Conservation (phyloP, 2,797 vertebrate species). For the Natrix natrix region DNA sequence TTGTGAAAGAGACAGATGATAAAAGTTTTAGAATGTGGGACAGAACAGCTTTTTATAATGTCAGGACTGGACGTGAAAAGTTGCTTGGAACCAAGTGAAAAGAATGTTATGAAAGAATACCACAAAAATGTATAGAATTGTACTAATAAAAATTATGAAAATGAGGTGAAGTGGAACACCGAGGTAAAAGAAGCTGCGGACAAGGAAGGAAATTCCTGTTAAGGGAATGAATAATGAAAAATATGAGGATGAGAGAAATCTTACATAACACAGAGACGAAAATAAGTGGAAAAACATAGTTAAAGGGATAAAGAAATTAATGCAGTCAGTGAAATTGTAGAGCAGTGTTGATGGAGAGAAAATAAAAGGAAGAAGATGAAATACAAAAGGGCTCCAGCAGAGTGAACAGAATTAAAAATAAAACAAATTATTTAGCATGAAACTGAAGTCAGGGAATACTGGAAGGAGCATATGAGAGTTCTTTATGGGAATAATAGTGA, state of each 20-base stretch:
- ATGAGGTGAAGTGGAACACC: not conserved
- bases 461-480: not conserved
- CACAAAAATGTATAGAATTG: not conserved
- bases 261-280: not conserved
- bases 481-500: not conserved
- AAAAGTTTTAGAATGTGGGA: not conserved
- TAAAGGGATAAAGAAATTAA: not conserved
- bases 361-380: not conserved
- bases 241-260: not conserved
- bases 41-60: not conserved
- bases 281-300: not conserved
- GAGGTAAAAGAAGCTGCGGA: not conserved
- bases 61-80: not conserved
- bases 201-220: not conserved
- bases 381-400: not conserved
- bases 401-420: not conserved
- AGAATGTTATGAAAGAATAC: not conserved
- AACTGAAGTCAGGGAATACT: not conserved
- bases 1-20: not conserved
- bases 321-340: not conserved
- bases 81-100: not conserved
- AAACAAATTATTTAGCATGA: not conserved
- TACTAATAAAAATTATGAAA: not conserved
- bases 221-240: not conserved
- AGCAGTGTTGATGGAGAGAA: not conserved